These are phyloP conservation scores for Nannobrachium achirus DNA, from an alignment of 2,113 vertebrate species.

Conservation along the genomic window DNA sequence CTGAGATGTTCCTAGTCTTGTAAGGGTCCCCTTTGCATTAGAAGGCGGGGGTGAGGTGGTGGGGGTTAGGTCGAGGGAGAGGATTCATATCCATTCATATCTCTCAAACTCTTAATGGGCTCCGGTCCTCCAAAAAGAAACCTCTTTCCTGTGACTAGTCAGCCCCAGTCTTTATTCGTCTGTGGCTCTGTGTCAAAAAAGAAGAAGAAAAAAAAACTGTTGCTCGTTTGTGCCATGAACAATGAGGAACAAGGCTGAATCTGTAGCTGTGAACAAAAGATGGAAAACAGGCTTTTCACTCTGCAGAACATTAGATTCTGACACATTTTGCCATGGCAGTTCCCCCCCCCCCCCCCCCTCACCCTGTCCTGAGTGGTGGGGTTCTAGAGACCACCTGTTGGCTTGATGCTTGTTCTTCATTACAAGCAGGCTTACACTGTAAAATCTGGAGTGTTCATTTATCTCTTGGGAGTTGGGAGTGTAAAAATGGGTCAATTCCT, in stretches of 20 bases:
- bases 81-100: constrained; percentile 87
- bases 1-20: constrained; percentile 71
- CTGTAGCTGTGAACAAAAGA: constrained; percentile 96
- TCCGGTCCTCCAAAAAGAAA: constrained; percentile 89
- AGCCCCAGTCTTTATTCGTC: constrained; percentile 98
- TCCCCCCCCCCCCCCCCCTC: no score
- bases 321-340: constrained; percentile 90
- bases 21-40: constrained; percentile 66
- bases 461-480: no score
- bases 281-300: constrained; percentile 99
- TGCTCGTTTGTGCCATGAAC: constrained; percentile 94
- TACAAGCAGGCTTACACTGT: constrained; percentile 89
- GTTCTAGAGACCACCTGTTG: constrained; percentile 99
- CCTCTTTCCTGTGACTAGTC: constrained; percentile 94
- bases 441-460: constrained; percentile 66
- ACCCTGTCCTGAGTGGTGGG: constrained; percentile 88
- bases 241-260: constrained; percentile 98
- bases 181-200: constrained; percentile 99
- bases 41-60: constrained; percentile 48
- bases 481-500: no score
- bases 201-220: no score
- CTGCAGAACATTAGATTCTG: constrained; percentile 99
- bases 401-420: constrained; percentile 90
- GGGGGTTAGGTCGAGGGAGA: constrained; percentile 58
- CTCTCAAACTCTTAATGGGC: constrained; percentile 91